Conservation (phyloP, 2,888 invertebrate genomes). For the Chrysolina haemoptera region DNA sequence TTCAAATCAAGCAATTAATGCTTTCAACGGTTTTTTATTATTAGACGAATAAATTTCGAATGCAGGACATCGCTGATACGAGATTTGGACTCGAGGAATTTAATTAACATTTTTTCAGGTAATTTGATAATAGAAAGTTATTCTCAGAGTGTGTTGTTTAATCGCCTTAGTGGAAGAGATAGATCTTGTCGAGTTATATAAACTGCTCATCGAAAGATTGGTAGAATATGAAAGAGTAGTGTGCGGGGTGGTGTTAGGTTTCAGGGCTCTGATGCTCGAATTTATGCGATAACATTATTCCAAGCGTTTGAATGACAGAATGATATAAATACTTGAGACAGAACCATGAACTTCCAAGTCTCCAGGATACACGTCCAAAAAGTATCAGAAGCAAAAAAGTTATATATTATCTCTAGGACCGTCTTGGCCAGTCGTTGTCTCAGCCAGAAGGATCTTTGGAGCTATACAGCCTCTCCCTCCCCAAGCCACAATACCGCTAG, state of each 20-base stretch:
- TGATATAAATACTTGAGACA: no score
- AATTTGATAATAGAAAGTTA: slow-evolving; percentile 46
- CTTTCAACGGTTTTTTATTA: slow-evolving; percentile 47
- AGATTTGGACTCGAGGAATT: slow-evolving; percentile 38
- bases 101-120: slow-evolving; percentile 47
- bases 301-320: no score
- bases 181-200: slow-evolving; percentile 7
- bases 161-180: slow-evolving; percentile 14
- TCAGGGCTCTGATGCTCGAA: not conserved
- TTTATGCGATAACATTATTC: no score
- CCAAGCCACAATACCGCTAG: no score
- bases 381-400: no score
- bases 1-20: slow-evolving; percentile 49
- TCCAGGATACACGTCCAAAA: no score
- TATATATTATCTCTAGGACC: no score
- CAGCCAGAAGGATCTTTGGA: no score
- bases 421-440: no score
- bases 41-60: slow-evolving; percentile 47
- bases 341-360: no score
- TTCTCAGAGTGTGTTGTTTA: slow-evolving; percentile 29
- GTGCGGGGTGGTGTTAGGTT: not conserved
- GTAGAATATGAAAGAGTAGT: not conserved
- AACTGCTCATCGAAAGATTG: slow-evolving; percentile 6
- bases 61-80: slow-evolving; percentile 38
- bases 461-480: no score